Base-by-base conservation (phyloP, 2,888 invertebrate genomes). In the Melieria omissa region DNA sequence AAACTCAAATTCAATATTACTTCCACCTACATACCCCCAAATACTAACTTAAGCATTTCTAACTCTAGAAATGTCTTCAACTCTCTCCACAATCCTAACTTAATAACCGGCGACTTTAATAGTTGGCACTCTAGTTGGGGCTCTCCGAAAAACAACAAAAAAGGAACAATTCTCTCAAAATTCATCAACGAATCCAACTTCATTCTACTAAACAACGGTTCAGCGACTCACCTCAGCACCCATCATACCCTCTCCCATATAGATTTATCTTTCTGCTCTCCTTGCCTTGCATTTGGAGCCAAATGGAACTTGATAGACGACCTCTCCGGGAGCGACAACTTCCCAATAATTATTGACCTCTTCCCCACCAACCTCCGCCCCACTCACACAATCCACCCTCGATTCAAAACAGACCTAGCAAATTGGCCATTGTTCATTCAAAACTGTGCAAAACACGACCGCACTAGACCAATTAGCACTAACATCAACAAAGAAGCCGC, bases 241-340 rank as follows among this genome's bases (percentile, higher is more conserved):
- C 75, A 74, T 9, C 72, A 74, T 8, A 72, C 74, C 8, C 69
- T 75, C n/a, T 72, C 74, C 1, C 57, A 77, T 49, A 71, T 77
- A 1, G 73, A 77, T 14, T 7, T 76, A 10, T 65, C 75, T 1
- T 74, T 74, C 10, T 68, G 71, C 58, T 71, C 72, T 7, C 42
- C 72, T 4, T 4, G 16, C 8, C 7, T 73, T 12, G 65, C 55
- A 55, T 14, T 42, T 7, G n/a, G 57, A 8, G 41, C 29, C 10
- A 10, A 65, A 29, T 71, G 69, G 65, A 46, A 61, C 8, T 46
- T 29, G 10, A n/a, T 54, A 5, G 44, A 62, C 10, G 41, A 65
- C 42, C 52, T 72, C 10, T 63, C 4, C 16, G 67, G 67, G 1
- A 74, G 74, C 41, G 74, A 72, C 8, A 62, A 74, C 42, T 73